Conservation (phyloP, 2,113 vertebrate species). For the Caranx melampygus region DNA sequence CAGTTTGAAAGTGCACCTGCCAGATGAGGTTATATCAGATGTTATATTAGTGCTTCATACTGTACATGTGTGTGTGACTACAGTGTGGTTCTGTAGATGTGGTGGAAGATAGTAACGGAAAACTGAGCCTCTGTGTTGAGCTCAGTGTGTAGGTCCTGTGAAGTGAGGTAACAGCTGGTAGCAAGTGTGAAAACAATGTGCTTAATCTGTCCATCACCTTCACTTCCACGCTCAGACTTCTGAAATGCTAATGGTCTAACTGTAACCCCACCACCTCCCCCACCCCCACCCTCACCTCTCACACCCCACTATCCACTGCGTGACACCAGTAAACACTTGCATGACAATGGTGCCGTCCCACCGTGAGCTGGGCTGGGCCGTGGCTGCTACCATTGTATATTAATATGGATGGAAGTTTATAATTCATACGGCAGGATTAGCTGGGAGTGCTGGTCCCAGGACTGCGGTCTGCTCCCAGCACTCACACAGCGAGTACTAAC, state of each 20-base stretch:
- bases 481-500: slow-evolving; percentile 82
- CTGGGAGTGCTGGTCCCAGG: slow-evolving; percentile 74
- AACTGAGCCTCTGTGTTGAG: too few relatives aligned
- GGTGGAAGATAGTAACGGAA: too few relatives aligned
- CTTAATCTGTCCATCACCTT: slow-evolving; percentile 1
- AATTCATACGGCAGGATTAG: slow-evolving; percentile 82
- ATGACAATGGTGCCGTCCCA: slow-evolving; percentile 68
- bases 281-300: not conserved
- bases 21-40: too few relatives aligned
- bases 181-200: not conserved
- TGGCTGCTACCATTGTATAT: slow-evolving; percentile 70
- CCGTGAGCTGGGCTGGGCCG: slow-evolving; percentile 44
- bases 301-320: not conserved
- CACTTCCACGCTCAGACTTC: not conserved
- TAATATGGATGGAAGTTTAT: slow-evolving; percentile 81
- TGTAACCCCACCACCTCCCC: not conserved
- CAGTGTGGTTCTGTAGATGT: too few relatives aligned
- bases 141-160: not conserved
- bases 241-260: not conserved
- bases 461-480: slow-evolving; percentile 66
- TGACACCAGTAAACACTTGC: slow-evolving; percentile 67
- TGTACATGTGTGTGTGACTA: too few relatives aligned
- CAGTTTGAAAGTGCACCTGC: too few relatives aligned
- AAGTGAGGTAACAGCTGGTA: not conserved
- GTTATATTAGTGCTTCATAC: too few relatives aligned